Evolutionary conservation across 2,113 vertebrate genomes (phyloP).

Genomic region (Acanthisitta chloris): DNA sequence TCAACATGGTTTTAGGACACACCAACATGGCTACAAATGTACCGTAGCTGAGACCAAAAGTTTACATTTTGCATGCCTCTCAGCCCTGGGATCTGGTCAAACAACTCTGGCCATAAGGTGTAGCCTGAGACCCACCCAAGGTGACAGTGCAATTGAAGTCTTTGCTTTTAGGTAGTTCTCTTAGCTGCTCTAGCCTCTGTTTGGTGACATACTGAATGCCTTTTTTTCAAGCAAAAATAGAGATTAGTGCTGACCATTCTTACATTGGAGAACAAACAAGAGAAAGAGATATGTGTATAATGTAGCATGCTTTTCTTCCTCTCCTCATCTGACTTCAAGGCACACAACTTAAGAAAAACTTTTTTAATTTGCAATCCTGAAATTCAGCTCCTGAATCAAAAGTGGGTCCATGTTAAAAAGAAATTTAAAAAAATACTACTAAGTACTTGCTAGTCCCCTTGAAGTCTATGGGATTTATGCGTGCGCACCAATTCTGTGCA

Average conservation of each 20-base stretch:
- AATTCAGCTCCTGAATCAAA: not conserved
- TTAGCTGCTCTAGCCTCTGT: not conserved
- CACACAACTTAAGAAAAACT: not conserved
- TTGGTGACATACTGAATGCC: not conserved
- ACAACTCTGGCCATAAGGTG: fast-evolving
- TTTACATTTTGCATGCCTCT: not conserved
- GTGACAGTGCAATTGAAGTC: not conserved
- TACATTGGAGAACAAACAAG: not conserved
- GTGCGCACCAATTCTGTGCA: not conserved
- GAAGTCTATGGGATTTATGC: not conserved
- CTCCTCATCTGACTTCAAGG: not conserved
- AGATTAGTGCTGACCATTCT: not conserved
- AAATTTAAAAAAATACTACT: not conserved
- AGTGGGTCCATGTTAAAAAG: not conserved
- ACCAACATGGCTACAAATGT: fast-evolving
- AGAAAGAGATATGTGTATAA: not conserved
- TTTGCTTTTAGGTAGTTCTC: not conserved
- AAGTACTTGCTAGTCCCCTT: not conserved
- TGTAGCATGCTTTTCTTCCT: not conserved
- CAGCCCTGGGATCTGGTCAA: not conserved
- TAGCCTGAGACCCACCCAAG: not conserved
- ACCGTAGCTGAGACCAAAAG: not conserved
- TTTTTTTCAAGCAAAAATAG: not conserved
- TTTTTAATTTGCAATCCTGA: not conserved
- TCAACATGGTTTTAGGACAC: no score